phyloP scores from a whole-genome alignment of 2,113 vertebrate species.

The Spermophilus dauricus region DNA sequence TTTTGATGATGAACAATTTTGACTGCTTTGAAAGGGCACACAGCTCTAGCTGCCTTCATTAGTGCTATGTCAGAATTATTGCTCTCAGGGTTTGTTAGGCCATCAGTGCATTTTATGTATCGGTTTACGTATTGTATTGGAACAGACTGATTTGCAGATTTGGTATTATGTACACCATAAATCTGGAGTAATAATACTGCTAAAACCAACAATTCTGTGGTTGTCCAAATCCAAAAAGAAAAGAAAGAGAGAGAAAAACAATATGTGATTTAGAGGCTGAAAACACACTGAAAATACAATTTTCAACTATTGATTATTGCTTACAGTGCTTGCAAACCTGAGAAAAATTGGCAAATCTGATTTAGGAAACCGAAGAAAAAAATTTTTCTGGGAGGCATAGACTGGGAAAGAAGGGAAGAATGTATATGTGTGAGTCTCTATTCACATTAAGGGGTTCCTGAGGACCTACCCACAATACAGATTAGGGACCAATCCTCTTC shows the following conservation, averaged over 20 bases:
- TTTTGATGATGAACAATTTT: conserved; percentile 8
- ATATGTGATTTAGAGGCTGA: background rate
- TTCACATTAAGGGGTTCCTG: background rate
- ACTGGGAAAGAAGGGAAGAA: background rate
- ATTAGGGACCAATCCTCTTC: background rate
- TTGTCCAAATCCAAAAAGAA: background rate
- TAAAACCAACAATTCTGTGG: background rate
- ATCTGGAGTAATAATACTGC: background rate
- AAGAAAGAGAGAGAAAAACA: background rate
- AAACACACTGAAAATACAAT: background rate
- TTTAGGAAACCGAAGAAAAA: background rate
- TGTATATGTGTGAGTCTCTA: no score
- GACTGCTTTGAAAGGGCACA: conserved; percentile 19
- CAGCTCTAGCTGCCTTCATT: background rate
- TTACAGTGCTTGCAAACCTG: background rate
- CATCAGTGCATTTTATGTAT: background rate
- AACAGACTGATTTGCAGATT: background rate
- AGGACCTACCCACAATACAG: background rate
- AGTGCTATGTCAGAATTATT: background rate
- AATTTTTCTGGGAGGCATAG: background rate
- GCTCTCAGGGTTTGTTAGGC: background rate
- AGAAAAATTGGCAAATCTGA: background rate
- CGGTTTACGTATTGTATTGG: background rate
- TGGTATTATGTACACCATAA: background rate
- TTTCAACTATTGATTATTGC: background rate